Evolutionary conservation across 2,888 invertebrate species (phyloP).

Genomic region (Chrysolina oricalcia): DNA sequence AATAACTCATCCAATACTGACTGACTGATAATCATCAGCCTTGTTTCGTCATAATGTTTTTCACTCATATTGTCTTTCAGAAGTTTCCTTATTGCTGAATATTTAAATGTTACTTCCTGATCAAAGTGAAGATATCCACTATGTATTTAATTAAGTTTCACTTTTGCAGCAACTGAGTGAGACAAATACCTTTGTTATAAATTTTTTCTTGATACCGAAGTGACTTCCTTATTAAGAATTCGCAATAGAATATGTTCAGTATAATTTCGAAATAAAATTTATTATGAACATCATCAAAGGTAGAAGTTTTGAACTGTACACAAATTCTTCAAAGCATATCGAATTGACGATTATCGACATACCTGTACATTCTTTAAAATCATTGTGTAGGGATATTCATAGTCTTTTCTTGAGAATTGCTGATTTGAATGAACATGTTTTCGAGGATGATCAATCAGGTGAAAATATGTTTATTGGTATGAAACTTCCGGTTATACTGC

Average conservation of each 20-base stretch:
- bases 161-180: conserved; percentile 27
- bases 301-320: no score
- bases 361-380: no score
- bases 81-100: conserved; percentile 13
- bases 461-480: no score
- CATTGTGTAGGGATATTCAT: no score
- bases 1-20: background rate
- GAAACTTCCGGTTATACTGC: no score
- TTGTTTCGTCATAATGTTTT: background rate
- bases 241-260: background rate
- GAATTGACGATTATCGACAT: no score
- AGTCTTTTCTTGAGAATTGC: no score
- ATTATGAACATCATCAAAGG: background rate
- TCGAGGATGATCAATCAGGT: no score
- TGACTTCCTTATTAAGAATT: background rate
- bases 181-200: conserved; percentile 22
- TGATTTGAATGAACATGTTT: no score
- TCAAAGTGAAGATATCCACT: conserved; percentile 1
- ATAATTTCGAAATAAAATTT: no score
- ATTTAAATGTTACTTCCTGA: conserved; percentile 27
- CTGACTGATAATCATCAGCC: background rate
- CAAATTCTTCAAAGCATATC: no score
- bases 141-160: conserved; percentile 28
- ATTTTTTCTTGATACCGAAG: background rate
- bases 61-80: conserved; percentile 1